Conservation (phyloP, 30 jellyfish, hydroid and myxozoan genomes). For the Aurelia coerulea region DNA sequence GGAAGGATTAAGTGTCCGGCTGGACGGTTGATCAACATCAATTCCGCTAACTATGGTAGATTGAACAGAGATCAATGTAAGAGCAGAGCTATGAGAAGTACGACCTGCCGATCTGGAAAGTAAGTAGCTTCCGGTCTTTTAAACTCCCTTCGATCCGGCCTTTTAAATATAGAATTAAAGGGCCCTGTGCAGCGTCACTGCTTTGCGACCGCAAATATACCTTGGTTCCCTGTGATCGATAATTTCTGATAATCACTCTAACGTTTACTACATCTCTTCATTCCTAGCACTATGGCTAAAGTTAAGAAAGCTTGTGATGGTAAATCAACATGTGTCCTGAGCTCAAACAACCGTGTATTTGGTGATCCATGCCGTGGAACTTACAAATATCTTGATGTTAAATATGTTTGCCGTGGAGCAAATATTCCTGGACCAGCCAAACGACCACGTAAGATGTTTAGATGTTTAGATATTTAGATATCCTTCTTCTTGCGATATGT, state of each 20-base stretch:
- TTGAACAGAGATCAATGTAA: slow-evolving; percentile 44
- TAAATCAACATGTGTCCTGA: slow-evolving; percentile 27
- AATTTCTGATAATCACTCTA: too few species aligned
- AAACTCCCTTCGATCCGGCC: too few species aligned
- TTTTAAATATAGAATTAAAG: too few species aligned
- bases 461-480: too few species aligned
- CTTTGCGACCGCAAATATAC: too few species aligned
- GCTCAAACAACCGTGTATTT: slow-evolving; percentile 46
- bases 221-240: too few species aligned
- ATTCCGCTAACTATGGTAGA: slow-evolving; percentile 62
- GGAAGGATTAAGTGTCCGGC: slow-evolving; percentile 57
- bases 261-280: too few species aligned
- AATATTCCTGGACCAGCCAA: slow-evolving; percentile 33
- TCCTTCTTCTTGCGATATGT: too few species aligned
- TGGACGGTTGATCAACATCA: slow-evolving; percentile 56
- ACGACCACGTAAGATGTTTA: slow-evolving; percentile 52
- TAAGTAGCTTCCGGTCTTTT: slow-evolving; percentile 1
- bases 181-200: too few species aligned
- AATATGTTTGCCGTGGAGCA: slow-evolving; percentile 68
- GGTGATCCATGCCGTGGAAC: slow-evolving; percentile 74
- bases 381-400: slow-evolving; percentile 65
- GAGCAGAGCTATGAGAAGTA: slow-evolving; percentile 49
- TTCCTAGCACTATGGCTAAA: slow-evolving; percentile 28
- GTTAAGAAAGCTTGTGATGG: slow-evolving; percentile 57
- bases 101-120: slow-evolving; percentile 54